Evolutionary conservation across 2,797 vertebrate species (phyloP), one percentile per base, ranked within the genome.

Genomic region (Tiaroga cobitis): DNA sequence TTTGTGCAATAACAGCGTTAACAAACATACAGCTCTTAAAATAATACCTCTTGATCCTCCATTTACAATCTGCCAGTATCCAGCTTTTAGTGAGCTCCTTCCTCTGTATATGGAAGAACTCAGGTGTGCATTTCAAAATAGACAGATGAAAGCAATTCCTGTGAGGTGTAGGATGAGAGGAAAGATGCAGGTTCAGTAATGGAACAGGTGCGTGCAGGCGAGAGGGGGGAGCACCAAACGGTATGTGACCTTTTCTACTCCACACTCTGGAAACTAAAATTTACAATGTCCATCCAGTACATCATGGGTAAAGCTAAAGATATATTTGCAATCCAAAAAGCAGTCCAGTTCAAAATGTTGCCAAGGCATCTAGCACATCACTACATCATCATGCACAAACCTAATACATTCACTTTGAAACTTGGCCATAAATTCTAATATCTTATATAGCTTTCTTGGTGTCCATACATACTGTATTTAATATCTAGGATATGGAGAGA

Each of bases 381-480:
- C 34, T 54, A 34, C 16, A 43, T 80, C n/a, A 56, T 29, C 16
- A 39, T 26, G 24, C 67, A 56, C 32, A 70, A 69, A 39, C 32
- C 29, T 37, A 68, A 26, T 24, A 37, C 51, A 69, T 54, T 34
- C 19, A 32, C 29, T 37, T 49, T 34, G 7, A 68, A 80, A 11
- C n/a, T 80, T 93, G 85, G 54, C 9, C 72, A 86, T 80, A 78
- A 86, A 85, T 76, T 86, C 5, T 63, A 84, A 91, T 91, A 93
- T 90, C 88, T 89, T 88, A 93, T 92, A 81, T 49, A 39, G 89
- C 86, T 89, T 92, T 91, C 88, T 89, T 94, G 92, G 87, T 89
- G 89, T 43, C 80, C 54, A 91, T 90, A 16, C 15, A 91, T 90
- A 5, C 13, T 49, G 46, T 5, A 87, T 92, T 93, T 94, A 72